phyloP scores from a whole-genome alignment of 2,888 invertebrate genomes.

The Alcis repandata region DNA sequence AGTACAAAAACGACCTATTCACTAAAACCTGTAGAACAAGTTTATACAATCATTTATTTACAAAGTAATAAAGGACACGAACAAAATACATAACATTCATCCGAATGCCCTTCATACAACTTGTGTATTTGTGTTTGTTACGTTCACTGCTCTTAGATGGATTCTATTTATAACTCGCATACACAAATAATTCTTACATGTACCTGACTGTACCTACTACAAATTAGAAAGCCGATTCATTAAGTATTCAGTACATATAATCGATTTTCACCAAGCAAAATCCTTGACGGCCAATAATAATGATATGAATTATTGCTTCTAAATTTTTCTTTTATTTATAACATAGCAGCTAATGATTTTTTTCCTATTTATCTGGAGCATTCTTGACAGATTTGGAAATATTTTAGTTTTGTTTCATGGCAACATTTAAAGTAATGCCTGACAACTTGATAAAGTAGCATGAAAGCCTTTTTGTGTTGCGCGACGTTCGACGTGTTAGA shows the following conservation, averaged over 20 bases:
- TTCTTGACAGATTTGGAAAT: slow-evolving; percentile 6
- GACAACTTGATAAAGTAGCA: slow-evolving; percentile 1
- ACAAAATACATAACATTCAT: slow-evolving; percentile 29
- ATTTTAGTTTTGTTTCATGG: slow-evolving; percentile 9
- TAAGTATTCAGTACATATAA: slow-evolving; percentile 27
- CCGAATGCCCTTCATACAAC: slow-evolving; percentile 24
- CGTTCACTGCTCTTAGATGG: slow-evolving; percentile 32
- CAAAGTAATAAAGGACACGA: slow-evolving; percentile 33
- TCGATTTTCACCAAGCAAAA: slow-evolving; percentile 27
- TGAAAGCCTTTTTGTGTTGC: slow-evolving; percentile 19
- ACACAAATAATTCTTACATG: slow-evolving; percentile 28
- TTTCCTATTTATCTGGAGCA: no score
- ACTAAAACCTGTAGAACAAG: slow-evolving; percentile 21
- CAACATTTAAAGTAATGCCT: slow-evolving; percentile 16
- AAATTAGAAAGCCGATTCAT: slow-evolving; percentile 31
- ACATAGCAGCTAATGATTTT: no score
- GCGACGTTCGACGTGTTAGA: neutral
- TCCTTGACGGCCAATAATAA: no score
- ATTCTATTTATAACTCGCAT: slow-evolving; percentile 28
- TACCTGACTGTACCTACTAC: neutral
- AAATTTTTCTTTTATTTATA: no score
- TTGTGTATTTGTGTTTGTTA: slow-evolving; percentile 23
- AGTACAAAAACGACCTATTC: slow-evolving; percentile 11
- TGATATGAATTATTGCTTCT: no score
- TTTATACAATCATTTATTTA: slow-evolving; percentile 30